Conservation (phyloP, 1,140 invertebrate genomes). For the Bombus confusus region DNA sequence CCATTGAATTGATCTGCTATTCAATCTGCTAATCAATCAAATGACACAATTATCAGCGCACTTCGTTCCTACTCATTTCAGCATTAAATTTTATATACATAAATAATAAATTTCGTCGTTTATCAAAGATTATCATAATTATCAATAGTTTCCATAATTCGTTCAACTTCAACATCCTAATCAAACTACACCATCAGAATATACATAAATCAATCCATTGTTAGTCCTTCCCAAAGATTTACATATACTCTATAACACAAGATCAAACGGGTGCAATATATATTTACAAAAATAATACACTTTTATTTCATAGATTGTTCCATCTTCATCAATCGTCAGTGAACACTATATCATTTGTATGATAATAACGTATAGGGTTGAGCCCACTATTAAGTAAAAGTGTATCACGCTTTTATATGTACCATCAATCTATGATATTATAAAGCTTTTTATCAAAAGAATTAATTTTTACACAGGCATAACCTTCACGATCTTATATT, state of each 20-base stretch:
- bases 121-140: background rate
- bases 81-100: too few relatives aligned
- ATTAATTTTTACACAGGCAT: background rate
- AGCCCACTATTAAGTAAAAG: background rate
- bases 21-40: too few relatives aligned
- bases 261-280: too few relatives aligned
- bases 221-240: too few relatives aligned
- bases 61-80: too few relatives aligned
- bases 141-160: background rate
- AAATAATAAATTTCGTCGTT: background rate
- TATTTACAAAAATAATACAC: too few relatives aligned
- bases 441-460: background rate
- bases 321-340: background rate
- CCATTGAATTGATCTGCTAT: too few relatives aligned
- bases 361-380: background rate
- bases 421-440: background rate
- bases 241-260: background rate
- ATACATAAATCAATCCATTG: background rate
- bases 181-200: background rate
- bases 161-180: too few relatives aligned
- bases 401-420: background rate
- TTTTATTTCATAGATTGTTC: background rate
- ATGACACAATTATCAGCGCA: too few relatives aligned
- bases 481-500: background rate
- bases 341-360: background rate